phyloP scores from a whole-genome alignment of 2,113 vertebrate genomes.

The Menidia beryllina region DNA sequence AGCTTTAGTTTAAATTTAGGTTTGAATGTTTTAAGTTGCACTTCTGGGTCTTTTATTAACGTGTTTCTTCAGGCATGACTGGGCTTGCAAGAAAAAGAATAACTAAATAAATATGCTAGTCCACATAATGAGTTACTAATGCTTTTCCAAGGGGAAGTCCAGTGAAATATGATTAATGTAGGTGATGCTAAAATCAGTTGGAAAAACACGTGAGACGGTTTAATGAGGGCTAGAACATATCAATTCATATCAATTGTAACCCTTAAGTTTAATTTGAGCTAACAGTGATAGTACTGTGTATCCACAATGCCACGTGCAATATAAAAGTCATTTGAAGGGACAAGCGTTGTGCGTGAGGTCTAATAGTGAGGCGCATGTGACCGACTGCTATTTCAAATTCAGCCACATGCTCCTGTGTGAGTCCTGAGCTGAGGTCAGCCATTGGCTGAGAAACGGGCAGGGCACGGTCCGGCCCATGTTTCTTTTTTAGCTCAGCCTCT shows the following conservation, averaged over 20 bases:
- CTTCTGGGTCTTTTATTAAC: no score
- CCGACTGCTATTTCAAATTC: conserved; percentile 40
- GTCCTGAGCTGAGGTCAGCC: conserved; percentile 12
- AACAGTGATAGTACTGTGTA: background rate
- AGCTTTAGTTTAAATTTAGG: background rate
- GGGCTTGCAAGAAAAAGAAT: conserved; percentile 14
- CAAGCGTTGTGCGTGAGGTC: background rate
- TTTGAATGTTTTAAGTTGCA: background rate
- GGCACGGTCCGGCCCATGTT: conserved; percentile 38
- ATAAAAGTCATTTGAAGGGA: conserved; percentile 30
- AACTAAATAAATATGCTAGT: no score
- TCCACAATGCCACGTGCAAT: conserved; percentile 3
- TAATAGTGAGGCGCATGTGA: conserved; percentile 46
- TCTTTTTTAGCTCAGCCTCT: conserved; percentile 51
- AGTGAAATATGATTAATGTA: no score
- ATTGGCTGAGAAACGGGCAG: conserved; percentile 77
- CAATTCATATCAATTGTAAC: no score
- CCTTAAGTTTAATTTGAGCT: background rate
- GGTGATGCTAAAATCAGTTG: no score
- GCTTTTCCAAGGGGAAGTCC: no score
- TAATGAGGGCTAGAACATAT: no score
- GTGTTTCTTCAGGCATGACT: background rate
- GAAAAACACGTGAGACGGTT: no score
- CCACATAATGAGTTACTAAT: no score
- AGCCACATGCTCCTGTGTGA: background rate